These are phyloP conservation scores for Anoplolepis gracilipes DNA, from an alignment of 1,140 invertebrate species.

Conservation along the genomic window DNA sequence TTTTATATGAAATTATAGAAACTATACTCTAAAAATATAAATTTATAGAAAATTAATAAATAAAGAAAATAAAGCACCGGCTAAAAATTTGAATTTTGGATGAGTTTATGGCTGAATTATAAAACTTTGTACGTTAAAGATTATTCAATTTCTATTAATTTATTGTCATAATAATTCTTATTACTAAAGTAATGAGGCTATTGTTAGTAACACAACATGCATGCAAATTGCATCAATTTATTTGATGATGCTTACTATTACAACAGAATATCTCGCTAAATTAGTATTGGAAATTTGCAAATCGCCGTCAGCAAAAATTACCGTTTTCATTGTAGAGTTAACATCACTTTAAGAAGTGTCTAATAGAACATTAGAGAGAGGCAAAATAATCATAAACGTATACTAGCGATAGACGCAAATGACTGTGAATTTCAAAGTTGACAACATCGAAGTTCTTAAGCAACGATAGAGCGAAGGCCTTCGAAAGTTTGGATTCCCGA, in stretches of 20 bases:
- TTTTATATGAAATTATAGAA: too few relatives aligned
- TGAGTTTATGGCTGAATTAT: not conserved
- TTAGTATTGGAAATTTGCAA: not conserved
- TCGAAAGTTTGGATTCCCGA: constrained; percentile 4
- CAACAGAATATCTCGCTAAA: not conserved
- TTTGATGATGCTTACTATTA: not conserved
- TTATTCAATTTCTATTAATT: not conserved
- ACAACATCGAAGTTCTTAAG: not conserved
- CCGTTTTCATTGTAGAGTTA: not conserved
- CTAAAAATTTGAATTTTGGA: not conserved
- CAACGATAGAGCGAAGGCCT: not conserved
- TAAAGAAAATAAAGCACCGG: not conserved
- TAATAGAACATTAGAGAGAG: not conserved
- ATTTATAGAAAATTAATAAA: not conserved
- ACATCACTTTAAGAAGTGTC: not conserved
- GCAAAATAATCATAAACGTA: constrained; percentile 16
- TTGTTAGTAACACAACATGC: not conserved
- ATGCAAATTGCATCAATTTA: too few relatives aligned
- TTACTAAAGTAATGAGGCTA: not conserved
- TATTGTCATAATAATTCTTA: not conserved
- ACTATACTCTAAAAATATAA: not conserved
- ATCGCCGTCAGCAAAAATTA: not conserved
- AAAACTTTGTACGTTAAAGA: not conserved
- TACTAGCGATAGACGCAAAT: not conserved
- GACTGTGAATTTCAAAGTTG: constrained; percentile 21